Conservation (phyloP, 2,797 vertebrate genomes). For the Coilia nasus region DNA sequence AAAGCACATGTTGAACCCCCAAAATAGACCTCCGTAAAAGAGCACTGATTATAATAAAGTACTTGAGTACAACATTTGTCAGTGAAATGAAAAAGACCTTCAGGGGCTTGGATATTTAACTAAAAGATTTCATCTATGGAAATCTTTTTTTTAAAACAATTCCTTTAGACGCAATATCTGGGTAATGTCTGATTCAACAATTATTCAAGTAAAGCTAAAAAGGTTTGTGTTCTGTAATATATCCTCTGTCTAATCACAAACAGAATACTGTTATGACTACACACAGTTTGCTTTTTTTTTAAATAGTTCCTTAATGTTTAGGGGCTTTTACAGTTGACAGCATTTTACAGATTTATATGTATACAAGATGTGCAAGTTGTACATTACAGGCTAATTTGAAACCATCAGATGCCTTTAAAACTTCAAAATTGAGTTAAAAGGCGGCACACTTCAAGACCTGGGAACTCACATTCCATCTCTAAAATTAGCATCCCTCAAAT, state of each 20-base stretch:
- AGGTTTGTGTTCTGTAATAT: not conserved
- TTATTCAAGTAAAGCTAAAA: not conserved
- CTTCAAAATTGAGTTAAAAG: not conserved
- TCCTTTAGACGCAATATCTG: not conserved
- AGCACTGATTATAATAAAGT: not conserved
- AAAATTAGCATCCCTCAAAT: constrained; percentile 23
- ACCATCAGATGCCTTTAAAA: not conserved
- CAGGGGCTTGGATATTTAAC: not conserved
- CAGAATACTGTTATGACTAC: not conserved
- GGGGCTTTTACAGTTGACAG: not conserved
- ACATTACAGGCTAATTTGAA: constrained; percentile 1
- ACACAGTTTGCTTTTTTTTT: not conserved
- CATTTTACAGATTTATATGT: not conserved
- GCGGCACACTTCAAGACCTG: not conserved
- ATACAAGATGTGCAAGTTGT: not conserved
- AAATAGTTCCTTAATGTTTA: not conserved
- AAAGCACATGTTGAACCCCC: not conserved
- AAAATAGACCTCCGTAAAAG: not conserved
- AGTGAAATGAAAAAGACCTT: not conserved
- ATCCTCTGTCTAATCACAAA: not conserved
- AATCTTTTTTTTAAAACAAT: not conserved
- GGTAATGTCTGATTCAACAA: not conserved
- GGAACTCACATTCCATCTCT: constrained; percentile 13
- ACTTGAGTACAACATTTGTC: not conserved
- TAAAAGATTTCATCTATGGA: not conserved